A percentile compares a stretch with the other conserved stretches of the same genome.
phyloP scores from a whole-genome alignment of 2,797 vertebrate species.

The Mionectes olivaceus region DNA sequence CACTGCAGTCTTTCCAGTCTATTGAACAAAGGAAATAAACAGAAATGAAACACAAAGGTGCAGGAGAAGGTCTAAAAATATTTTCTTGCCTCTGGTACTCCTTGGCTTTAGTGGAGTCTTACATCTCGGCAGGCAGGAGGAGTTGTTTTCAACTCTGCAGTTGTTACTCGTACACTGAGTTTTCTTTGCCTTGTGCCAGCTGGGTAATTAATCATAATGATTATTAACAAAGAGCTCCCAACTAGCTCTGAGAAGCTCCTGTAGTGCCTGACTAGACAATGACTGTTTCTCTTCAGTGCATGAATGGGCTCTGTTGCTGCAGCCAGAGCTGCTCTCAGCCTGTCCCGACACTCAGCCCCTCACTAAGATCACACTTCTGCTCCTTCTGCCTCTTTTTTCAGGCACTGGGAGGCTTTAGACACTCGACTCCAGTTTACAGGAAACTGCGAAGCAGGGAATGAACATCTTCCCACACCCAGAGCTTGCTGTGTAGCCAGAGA shows the following conservation, averaged over 20 bases:
- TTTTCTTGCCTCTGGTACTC: slow-evolving; percentile 19
- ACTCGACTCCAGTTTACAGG: not conserved
- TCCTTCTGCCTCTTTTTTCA: not conserved
- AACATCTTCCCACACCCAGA: not conserved
- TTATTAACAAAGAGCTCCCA: slow-evolving; percentile 23
- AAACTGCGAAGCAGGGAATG: not conserved
- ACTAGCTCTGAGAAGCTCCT: slow-evolving; percentile 5
- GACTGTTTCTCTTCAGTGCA: not conserved
- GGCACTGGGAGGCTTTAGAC: not conserved
- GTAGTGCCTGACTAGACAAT: not conserved
- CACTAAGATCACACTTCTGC: not conserved
- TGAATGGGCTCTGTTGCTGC: not conserved
- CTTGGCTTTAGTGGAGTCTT: not conserved
- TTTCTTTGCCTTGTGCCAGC: slow-evolving; percentile 1
- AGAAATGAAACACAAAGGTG: slow-evolving; percentile 70
- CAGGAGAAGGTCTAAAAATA: slow-evolving; percentile 40
- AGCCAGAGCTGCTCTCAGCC: not conserved
- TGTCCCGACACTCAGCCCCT: not conserved
- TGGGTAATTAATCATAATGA: slow-evolving; percentile 23
- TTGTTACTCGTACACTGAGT: not conserved
- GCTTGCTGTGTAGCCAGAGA: not conserved
- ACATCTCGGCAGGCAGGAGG: not conserved
- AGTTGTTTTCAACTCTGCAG: not conserved
- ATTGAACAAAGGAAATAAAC: slow-evolving; percentile 80
- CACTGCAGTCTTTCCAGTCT: slow-evolving; percentile 96